Evolutionary conservation across 2,797 vertebrate genomes (phyloP).

Genomic region (Gallinago stenura): DNA sequence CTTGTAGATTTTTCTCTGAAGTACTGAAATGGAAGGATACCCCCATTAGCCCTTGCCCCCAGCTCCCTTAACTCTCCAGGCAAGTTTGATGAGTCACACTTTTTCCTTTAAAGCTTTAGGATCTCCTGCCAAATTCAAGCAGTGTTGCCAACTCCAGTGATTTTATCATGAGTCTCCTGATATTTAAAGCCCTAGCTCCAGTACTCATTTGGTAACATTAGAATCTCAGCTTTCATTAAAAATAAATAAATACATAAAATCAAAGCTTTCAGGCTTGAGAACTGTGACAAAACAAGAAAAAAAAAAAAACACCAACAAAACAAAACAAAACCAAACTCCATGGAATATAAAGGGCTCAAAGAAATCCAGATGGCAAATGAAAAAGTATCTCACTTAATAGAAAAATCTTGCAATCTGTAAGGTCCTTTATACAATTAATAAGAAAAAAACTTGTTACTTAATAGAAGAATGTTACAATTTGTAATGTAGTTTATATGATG

Average conservation of each 20-base stretch:
- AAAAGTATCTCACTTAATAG: not conserved
- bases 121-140: conserved; percentile 60
- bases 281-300: conserved; percentile 7
- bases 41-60: conserved; percentile 47
- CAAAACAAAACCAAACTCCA: not conserved
- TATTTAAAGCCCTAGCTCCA: conserved; percentile 44
- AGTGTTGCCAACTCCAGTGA: conserved; percentile 39
- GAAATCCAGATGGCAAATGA: conserved; percentile 9
- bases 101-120: conserved; percentile 55
- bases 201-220: conserved; percentile 49
- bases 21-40: conserved; percentile 60
- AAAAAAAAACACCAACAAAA: not conserved
- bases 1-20: conserved; percentile 58
- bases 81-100: conserved; percentile 64
- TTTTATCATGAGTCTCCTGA: conserved; percentile 59
- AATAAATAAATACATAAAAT: conserved; percentile 59
- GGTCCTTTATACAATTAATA: not conserved
- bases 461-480: not conserved
- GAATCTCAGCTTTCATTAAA: conserved; percentile 43
- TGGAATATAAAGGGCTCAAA: not conserved
- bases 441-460: not conserved
- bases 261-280: conserved; percentile 41
- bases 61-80: conserved; percentile 61
- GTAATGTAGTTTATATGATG: not conserved
- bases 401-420: not conserved